Evolutionary conservation across 1,140 invertebrate species (phyloP), one percentile per base, ranked within the genome.

Genomic region (Himalopsyche phryganea): DNA sequence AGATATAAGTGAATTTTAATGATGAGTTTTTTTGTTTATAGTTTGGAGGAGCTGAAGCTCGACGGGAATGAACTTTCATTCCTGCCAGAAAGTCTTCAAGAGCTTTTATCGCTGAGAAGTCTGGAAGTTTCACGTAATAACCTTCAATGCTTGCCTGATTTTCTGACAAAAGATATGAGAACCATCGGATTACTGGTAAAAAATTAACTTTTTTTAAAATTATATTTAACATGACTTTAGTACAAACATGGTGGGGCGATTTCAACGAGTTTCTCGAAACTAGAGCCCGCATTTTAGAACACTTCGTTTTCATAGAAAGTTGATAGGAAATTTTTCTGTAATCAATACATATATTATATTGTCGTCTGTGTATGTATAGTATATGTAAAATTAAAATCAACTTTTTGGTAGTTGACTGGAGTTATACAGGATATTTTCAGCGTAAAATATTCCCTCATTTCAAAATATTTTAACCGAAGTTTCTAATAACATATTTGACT

Each of bases 11-110:
- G 33, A 17, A 50, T 9, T 17, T 1, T 17, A 2, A 36, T 32
- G 28, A 10, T 4, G 32, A 13, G 3, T n/a, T 40, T 40, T 15
- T 40, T 28, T 44, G 4, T 32, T 83, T 81, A 4, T 73, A 89
- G 87, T 66, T 72, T 89, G 66, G 80, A 82, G 66, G 85, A 88
- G 66, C 68, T 89, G n/a, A 78, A 82, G 51, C 72, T 87, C 48
- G 86, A 86, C 71, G 79, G 85, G 67, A 89, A 88, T 81, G 80
- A 80, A 66, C 74, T 89, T 61, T 79, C 74, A 58, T 77, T 82
- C 35, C 63, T 89, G 57, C 84, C 86, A 15, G 69, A 75, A 40
- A 80, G 80, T 61, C 66, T 86, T 62, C 76, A 72, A 58, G 75
- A 79, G 57, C 71, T 88, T 60, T 75, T 72, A 46, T 71, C 79